phyloP scores from a whole-genome alignment of 2,797 vertebrate genomes.

The Malacoctenus gilli region DNA sequence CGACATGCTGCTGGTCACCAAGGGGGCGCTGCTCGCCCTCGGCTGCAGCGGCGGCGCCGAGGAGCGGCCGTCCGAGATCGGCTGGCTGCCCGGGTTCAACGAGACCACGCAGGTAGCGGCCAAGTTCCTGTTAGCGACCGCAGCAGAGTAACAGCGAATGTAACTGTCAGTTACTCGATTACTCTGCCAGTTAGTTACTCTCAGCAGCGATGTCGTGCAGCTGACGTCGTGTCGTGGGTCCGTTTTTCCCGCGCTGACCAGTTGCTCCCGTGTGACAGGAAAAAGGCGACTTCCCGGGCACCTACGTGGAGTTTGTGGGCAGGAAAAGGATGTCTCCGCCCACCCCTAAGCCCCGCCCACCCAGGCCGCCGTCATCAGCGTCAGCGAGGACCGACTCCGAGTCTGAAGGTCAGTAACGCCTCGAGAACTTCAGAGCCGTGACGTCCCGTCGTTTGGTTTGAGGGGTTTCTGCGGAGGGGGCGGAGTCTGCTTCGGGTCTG shows the following conservation, averaged over 20 bases:
- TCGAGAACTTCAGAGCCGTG: too few relatives aligned
- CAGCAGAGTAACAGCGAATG: too few relatives aligned
- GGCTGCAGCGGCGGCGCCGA: constrained; percentile 86
- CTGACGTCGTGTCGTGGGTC: too few relatives aligned
- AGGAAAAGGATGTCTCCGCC: constrained; percentile 90
- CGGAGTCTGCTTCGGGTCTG: too few relatives aligned
- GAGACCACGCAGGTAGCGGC: constrained; percentile 85
- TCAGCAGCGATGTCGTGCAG: too few relatives aligned
- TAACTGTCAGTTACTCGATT: too few relatives aligned
- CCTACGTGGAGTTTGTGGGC: constrained; percentile 91
- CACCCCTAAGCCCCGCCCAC: constrained; percentile 91
- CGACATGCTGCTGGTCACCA: constrained; percentile 89
- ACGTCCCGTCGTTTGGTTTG: too few relatives aligned
- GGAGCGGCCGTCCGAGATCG: constrained; percentile 89
- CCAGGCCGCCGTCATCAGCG: constrained; percentile 86
- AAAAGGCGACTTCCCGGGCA: constrained; percentile 92
- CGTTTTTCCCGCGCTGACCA: too few relatives aligned
- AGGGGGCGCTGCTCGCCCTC: constrained; percentile 85
- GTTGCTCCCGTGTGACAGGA: constrained; percentile 61
- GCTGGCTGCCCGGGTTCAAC: constrained; percentile 91
- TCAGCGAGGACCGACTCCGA: constrained; percentile 85
- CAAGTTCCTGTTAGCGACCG: too few relatives aligned
- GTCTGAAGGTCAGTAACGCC: constrained; percentile 77
- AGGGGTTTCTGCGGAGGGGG: too few relatives aligned
- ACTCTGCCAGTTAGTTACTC: too few relatives aligned